Percentiles rank a stretch among this genome's conserved stretches.
Conservation (phyloP, 1,140 invertebrate species). For the Pachypeltis micranthus region DNA sequence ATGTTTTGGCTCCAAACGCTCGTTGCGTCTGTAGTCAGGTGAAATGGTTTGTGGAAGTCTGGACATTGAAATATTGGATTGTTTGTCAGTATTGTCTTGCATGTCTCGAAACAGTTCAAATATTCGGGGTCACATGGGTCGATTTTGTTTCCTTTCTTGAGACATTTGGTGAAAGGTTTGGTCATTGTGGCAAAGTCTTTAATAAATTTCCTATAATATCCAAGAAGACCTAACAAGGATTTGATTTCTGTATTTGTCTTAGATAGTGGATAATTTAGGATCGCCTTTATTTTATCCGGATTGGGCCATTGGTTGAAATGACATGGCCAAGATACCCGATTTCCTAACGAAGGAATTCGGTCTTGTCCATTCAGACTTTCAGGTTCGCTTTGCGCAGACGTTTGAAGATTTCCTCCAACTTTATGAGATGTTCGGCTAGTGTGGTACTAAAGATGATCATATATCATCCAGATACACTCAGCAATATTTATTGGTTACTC, state of each 20-base stretch:
- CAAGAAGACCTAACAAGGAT: no score
- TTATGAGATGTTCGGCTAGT: no score
- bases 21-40: constrained; percentile 25
- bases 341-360: no score
- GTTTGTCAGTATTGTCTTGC: constrained; percentile 28
- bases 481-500: constrained; percentile 3
- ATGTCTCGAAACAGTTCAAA: constrained; percentile 26
- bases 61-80: constrained; percentile 21
- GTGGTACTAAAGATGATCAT: no score
- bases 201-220: no score
- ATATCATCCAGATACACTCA: constrained; percentile 38
- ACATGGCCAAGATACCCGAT: constrained; percentile 31
- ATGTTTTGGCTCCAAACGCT: constrained; percentile 30
- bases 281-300: constrained; percentile 28
- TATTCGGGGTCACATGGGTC: constrained; percentile 26
- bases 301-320: constrained; percentile 30
- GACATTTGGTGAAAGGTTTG: no score
- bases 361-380: constrained; percentile 24
- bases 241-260: constrained; percentile 27
- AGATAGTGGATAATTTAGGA: constrained; percentile 29
- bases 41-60: constrained; percentile 25
- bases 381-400: no score
- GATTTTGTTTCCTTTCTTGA: no score
- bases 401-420: no score
- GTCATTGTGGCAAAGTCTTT: no score